Evolutionary conservation across 2,113 vertebrate genomes (phyloP), one percentile per base, ranked within the genome.

Genomic region (Tychaedon coryphoeus): DNA sequence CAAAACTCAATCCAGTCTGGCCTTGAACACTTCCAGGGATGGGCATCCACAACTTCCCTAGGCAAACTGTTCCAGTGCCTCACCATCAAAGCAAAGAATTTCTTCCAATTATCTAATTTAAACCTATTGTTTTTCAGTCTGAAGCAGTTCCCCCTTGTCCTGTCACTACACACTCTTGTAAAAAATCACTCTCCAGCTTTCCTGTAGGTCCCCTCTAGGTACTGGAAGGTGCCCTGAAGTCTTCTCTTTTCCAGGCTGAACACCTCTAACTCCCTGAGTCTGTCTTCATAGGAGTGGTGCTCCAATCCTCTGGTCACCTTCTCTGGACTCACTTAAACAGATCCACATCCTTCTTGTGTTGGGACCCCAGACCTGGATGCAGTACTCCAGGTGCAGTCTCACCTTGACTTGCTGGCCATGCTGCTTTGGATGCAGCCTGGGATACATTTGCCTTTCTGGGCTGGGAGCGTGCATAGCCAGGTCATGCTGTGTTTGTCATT

Each of bases 401-500:
- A 56, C 25, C 50, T 56, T 10, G 51, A 26, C 42, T 34, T 43
- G 25, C 50, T 65, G 50, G 42, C 66, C 31, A 10, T 1, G 0
- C 18, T 42, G 31, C 36, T 65, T 33, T 57, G 33, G 9, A 43
- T 26, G 42, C 42, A 57, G 50, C 22, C n/a, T 1, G 0, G 48
- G n/a, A 54, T 8, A 22, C 4, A 3, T 36, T 43, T 72, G 22
- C 25, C 50, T 50, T 50, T 42, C 22, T 33, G 66, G 26, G 67
- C 50, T 36, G 31, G 17, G 18, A 36, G 18, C 1, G 0, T 2
- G 1, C 31, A 50, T 4, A 42, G 14, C 43, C 12, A 3, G 36
- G 6, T 71, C 48, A 40, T 4, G 24, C 5, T 57, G 28, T 19
- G 28, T 15, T 70, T 77, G 12, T 54, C 38, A n/a, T 38, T 60